Evolutionary conservation across 2,888 invertebrate species (phyloP), one percentile per base, ranked within the genome.

Genomic region (Sarcophaga subvicina): DNA sequence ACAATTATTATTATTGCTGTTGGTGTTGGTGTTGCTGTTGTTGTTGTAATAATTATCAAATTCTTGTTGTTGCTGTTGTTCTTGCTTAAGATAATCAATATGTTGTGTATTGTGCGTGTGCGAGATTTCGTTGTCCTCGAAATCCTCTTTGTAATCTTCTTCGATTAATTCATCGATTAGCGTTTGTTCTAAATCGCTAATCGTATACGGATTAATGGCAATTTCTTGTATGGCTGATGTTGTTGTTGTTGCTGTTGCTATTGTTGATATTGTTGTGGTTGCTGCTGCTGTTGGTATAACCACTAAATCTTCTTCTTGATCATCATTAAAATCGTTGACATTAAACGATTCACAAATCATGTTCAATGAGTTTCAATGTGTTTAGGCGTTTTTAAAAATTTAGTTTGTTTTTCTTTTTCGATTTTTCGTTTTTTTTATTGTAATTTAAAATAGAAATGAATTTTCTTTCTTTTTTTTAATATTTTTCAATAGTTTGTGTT

Each of bases 271-370:
- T 14, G 12, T n/a, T 69, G 63, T 37, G 27, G 75, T 5, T 25
- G 37, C 6, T 20, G 75, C 54, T 81, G 75, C 59, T 64, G 71
- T 45, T 25, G 82, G 70, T 83, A 77, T 64, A 47, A 66, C 77
- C 17, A 60, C 49, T 27, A 83, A 81, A 66, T 81, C 83, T 64
- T 76, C 86, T 0, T 37, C 37, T 75, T 75, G 83, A 25, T 86
- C 80, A 27, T 78, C 80, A 77, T 80, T 66, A 78, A 72, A 86
- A 69, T 86, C 83, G 80, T 86, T 86, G 20, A 86, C 63, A 25
- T 76, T 67, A 69, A 78, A 78, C 73, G 81, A 87, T 70, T 87
- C 86, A 87, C 75, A 81, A 78, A 87, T 84, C 87, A 84, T 87
- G 78, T 82, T 85, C 71, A 63, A 76, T 54, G 54, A 17, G 12